These are phyloP conservation scores for Centropus unirufus DNA, from an alignment of 2,113 vertebrate species.

Conservation along the genomic window DNA sequence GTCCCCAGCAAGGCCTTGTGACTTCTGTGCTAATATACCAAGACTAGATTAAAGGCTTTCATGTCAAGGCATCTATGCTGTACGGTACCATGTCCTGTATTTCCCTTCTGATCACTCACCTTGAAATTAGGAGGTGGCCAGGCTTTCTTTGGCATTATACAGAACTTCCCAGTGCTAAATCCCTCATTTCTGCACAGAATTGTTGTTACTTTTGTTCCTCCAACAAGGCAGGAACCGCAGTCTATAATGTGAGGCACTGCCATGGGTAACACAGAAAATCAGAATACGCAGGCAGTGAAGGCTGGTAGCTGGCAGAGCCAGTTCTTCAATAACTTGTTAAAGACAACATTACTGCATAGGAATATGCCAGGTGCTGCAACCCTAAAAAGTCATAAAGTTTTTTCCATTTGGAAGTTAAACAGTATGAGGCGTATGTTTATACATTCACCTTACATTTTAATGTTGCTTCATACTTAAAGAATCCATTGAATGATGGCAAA, in stretches of 20 bases:
- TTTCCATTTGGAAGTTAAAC: not conserved
- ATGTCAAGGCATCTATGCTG: not conserved
- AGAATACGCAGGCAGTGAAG: not conserved
- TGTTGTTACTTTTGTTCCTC: conserved; percentile 80
- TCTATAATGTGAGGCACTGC: conserved; percentile 86
- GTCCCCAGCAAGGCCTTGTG: not conserved
- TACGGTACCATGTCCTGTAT: not conserved
- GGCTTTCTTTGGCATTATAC: conserved; percentile 81
- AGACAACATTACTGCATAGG: not conserved
- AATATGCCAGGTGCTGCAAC: not conserved
- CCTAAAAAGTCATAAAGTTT: not conserved
- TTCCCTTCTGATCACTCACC: conserved; percentile 74
- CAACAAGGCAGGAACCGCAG: conserved; percentile 89
- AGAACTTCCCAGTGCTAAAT: conserved; percentile 83
- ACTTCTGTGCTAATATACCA: not conserved
- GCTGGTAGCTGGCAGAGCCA: not conserved
- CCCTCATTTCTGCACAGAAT: conserved; percentile 87
- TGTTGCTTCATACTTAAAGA: not conserved
- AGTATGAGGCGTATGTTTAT: not conserved
- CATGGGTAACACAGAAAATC: not conserved
- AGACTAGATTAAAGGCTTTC: not conserved
- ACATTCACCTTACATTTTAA: not conserved
- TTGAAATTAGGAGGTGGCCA: conserved; percentile 82
- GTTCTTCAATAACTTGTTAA: not conserved
- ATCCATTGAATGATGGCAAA: not conserved